Evolutionary conservation across 2,797 vertebrate species (phyloP).

Genomic region (Tolypeutes matacus): DNA sequence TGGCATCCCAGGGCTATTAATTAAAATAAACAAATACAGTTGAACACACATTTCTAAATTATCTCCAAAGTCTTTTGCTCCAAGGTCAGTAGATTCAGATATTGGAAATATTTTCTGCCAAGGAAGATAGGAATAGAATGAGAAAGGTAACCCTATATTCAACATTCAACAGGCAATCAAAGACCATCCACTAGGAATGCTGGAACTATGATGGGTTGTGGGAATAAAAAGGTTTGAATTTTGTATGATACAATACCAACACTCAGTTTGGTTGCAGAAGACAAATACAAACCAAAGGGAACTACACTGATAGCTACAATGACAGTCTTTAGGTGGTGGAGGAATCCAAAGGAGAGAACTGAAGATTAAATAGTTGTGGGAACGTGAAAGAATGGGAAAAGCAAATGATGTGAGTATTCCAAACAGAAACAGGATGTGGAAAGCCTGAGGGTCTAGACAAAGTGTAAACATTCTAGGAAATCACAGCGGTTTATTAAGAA

Average conservation of each 20-base stretch:
- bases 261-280: not conserved
- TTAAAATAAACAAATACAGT: slow-evolving; percentile 73
- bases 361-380: not conserved
- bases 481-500: not conserved
- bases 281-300: not conserved
- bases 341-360: not conserved
- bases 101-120: slow-evolving; percentile 7
- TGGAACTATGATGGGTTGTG: not conserved
- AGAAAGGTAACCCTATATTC: not conserved
- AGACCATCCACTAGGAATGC: not conserved
- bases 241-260: accelerated
- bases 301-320: not conserved
- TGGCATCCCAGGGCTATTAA: slow-evolving; percentile 66
- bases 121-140: not conserved
- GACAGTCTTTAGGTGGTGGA: not conserved
- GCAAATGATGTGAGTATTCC: not conserved
- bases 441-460: not conserved
- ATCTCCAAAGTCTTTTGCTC: slow-evolving; percentile 63
- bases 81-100: slow-evolving; percentile 19
- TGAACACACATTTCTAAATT: slow-evolving; percentile 59
- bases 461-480: not conserved
- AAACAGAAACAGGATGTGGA: not conserved
- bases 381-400: not conserved
- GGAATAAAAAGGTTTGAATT: not conserved
- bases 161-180: not conserved